Evolutionary conservation across 2,113 vertebrate species (phyloP).

Genomic region (Melanerpes formicivorus): DNA sequence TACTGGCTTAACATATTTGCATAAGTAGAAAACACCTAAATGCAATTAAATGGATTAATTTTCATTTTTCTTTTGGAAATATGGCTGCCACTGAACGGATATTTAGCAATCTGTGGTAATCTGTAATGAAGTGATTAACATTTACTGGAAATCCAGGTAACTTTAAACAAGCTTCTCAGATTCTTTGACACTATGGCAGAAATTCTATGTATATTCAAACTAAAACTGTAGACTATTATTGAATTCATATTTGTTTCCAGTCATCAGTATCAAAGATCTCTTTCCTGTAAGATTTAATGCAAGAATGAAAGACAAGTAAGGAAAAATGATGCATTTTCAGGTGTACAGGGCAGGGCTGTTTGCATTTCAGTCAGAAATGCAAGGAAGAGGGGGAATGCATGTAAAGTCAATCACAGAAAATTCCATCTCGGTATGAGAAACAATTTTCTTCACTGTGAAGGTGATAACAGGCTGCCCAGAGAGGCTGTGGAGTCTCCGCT

Average conservation of each 20-base stretch:
- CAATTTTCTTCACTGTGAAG: too few relatives aligned
- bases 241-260: background rate
- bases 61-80: background rate
- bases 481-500: too few relatives aligned
- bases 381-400: background rate
- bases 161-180: background rate
- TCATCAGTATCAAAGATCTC: background rate
- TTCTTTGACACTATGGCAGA: background rate
- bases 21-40: background rate
- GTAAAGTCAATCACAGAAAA: too few relatives aligned
- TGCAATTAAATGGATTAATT: background rate
- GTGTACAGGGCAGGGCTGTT: background rate
- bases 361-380: background rate
- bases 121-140: background rate
- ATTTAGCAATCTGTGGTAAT: background rate
- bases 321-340: background rate
- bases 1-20: background rate
- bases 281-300: background rate
- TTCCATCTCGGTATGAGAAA: too few relatives aligned
- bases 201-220: background rate
- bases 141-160: background rate
- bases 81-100: background rate
- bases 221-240: background rate
- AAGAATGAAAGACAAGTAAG: background rate
- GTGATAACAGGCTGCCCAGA: too few relatives aligned